Evolutionary conservation across 2,797 vertebrate genomes (phyloP).

Genomic region (Bucorvus abyssinicus): DNA sequence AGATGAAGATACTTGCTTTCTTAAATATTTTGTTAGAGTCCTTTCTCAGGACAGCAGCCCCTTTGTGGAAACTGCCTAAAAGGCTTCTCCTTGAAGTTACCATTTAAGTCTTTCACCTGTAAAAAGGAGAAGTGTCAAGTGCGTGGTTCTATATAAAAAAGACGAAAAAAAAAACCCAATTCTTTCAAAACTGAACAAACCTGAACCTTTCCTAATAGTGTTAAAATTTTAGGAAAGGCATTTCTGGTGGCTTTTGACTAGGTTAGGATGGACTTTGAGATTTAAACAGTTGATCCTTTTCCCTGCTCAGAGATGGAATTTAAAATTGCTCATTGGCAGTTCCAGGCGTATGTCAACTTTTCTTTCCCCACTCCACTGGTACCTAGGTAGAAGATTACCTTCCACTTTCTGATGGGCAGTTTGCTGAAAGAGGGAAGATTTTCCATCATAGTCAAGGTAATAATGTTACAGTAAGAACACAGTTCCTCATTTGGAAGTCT

Average conservation of each 20-base stretch:
- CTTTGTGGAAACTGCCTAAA: neutral
- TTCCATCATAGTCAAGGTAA: neutral
- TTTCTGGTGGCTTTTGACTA: neutral
- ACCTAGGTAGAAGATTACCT: neutral
- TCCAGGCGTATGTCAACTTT: neutral
- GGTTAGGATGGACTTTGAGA: neutral
- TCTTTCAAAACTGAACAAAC: neutral
- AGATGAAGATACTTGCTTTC: neutral
- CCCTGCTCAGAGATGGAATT: neutral
- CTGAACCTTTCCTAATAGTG: neutral
- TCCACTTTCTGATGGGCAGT: neutral
- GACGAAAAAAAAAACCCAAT: accelerated
- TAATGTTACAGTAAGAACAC: neutral
- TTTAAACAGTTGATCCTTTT: neutral
- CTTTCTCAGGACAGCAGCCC: neutral
- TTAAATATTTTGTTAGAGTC: neutral
- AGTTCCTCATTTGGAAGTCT: neutral
- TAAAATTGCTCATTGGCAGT: neutral
- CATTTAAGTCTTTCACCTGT: neutral
- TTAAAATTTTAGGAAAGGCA: neutral
- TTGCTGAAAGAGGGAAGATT: neutral
- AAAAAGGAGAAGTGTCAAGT: neutral
- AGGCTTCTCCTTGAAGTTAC: neutral
- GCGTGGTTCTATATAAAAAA: neutral
- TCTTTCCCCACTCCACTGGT: neutral